Evolutionary conservation across 2,888 invertebrate species (phyloP), one percentile per base, ranked within the genome.

Genomic region (Dryobota labecula): DNA sequence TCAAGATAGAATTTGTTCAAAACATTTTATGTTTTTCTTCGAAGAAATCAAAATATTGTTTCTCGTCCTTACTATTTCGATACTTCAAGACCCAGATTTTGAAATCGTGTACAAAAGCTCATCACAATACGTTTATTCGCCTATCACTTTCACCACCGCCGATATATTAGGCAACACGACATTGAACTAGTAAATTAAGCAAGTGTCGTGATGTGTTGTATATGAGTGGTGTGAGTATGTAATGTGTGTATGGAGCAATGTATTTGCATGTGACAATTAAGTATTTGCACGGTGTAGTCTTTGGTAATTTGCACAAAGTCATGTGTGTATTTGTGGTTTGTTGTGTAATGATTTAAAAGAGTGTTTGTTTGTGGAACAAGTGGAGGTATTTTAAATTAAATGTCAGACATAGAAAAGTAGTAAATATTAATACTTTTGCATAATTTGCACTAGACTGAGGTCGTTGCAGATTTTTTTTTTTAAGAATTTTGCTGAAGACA

Each of bases 111-210:
- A 27, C 5, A 18, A n/a, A 41, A 69, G 43, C 49, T 67, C 27
- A 64, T 56, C n/a, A 33, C 15, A 73, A 49, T 2, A 0, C 15
- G 43, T 6, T 6, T 2, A 41, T 57, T 51, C 41, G 58, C 45
- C 11, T 79, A 47, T 67, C 15, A 67, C 72, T 61, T 82, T 56
- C 57, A 71, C 77, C 60, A 51, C 9, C 24, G 8, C 5, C 49
- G 20, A 53, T 45, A 58, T 51, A 67, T 82, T 68, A 66, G 36
- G 76, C 73, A 79, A 82, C 45, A 54, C 68, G 92, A 93, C 94
- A 93, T 92, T 94, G 94, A 92, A 91, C 90, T 89, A 89, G 87
- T 86, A 89, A 87, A 89, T 92, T 88, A 89, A 83, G 90, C 87
- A 90, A 92, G 86, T 80, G 80, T 85, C 80, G 72, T 80, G 87